Evolutionary conservation across 1,140 invertebrate genomes (phyloP).

Genomic region (Cyclina sinensis): DNA sequence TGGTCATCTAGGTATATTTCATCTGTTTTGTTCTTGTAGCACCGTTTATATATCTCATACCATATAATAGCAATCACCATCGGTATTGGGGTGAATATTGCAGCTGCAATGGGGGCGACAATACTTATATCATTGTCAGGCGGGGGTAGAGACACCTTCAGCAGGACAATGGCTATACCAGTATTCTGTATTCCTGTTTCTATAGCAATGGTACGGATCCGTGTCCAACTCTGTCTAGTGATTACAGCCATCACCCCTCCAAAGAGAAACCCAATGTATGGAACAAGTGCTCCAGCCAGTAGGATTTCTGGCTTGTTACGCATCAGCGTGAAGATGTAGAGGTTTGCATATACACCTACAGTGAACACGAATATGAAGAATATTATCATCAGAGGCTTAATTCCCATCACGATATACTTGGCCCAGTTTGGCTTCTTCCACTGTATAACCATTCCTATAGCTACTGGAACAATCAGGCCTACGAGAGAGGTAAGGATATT

Average conservation of each 20-base stretch:
- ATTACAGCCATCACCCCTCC: slow-evolving; percentile 88
- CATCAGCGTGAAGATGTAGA: slow-evolving; percentile 96
- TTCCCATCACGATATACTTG: slow-evolving; percentile 72
- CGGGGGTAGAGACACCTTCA: slow-evolving; percentile 86
- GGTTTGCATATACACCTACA: slow-evolving; percentile 97
- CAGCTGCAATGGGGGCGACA: slow-evolving; percentile 88
- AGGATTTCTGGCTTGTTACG: slow-evolving; percentile 87
- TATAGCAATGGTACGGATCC: slow-evolving; percentile 87
- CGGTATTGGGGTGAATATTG: slow-evolving; percentile 97
- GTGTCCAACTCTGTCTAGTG: slow-evolving; percentile 70
- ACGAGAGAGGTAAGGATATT: slow-evolving; percentile 93
- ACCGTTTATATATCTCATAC: slow-evolving; percentile 70
- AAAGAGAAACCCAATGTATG: slow-evolving; percentile 94
- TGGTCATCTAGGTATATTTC: slow-evolving; percentile 55
- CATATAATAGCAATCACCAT: slow-evolving; percentile 86
- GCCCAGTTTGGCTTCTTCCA: slow-evolving; percentile 88
- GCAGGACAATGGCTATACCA: slow-evolving; percentile 86
- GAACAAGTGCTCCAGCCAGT: slow-evolving; percentile 93
- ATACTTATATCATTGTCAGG: slow-evolving; percentile 87
- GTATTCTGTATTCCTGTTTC: slow-evolving; percentile 88
- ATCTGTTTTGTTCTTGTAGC: slow-evolving; percentile 63
- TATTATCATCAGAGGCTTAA: slow-evolving; percentile 91
- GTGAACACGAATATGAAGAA: slow-evolving; percentile 95
- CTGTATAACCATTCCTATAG: slow-evolving; percentile 91
- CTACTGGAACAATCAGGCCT: slow-evolving; percentile 93